Evolutionary conservation across 2,797 vertebrate species (phyloP).

Genomic region (Microctenopoma lineatum): DNA sequence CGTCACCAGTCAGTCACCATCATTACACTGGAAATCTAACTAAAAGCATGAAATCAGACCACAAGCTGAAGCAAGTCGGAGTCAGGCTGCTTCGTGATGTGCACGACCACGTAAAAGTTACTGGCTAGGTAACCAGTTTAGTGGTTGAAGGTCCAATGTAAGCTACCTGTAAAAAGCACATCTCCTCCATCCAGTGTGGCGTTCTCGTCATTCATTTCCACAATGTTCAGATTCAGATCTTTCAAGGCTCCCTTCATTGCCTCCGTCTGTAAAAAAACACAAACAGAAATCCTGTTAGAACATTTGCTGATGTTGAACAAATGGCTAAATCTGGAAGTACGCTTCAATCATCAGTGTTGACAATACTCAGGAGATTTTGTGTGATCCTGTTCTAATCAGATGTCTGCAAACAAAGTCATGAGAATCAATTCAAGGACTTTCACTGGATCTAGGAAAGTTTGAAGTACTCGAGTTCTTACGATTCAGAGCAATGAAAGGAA

Average conservation of each 20-base stretch:
- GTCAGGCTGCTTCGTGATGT: background rate
- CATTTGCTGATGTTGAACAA: constrained; percentile 49
- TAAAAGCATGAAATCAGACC: background rate
- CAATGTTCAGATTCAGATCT: constrained; percentile 90
- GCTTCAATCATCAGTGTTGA: constrained; percentile 32
- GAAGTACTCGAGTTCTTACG: constrained; percentile 14
- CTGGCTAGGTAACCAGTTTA: background rate
- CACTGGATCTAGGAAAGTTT: constrained; percentile 18
- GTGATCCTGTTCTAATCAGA: constrained; percentile 49
- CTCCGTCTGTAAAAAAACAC: constrained; percentile 84
- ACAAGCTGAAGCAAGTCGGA: too few relatives aligned
- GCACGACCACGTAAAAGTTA: background rate
- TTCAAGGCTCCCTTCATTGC: constrained; percentile 87
- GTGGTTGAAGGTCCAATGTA: background rate
- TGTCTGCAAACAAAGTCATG: constrained; percentile 48
- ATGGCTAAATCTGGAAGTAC: constrained; percentile 14
- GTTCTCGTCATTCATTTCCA: constrained; percentile 94
- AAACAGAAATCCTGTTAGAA: constrained; percentile 48
- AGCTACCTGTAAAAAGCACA: constrained; percentile 95
- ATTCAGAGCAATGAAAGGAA: constrained; percentile 43
- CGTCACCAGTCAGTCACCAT: background rate
- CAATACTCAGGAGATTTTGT: constrained; percentile 30
- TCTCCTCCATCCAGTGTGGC: constrained; percentile 97
- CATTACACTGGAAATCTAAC: background rate
- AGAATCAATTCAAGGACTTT: constrained; percentile 36